These are phyloP conservation scores for Erythrocebus patas DNA, from an alignment of 2,113 vertebrate species.

Conservation along the genomic window DNA sequence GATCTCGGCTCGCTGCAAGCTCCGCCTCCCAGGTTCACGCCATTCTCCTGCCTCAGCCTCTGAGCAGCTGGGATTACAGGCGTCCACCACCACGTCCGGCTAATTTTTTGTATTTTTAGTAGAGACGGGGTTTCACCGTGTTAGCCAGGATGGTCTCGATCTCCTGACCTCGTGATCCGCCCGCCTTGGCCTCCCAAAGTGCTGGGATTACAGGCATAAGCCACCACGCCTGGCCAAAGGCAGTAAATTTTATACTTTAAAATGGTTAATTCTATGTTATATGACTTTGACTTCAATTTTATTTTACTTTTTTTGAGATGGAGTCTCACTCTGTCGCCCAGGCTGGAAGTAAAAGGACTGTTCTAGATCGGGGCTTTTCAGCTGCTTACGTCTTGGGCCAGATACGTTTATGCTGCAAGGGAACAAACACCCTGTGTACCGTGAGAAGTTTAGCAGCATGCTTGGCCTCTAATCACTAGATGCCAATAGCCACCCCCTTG, in stretches of 20 bases:
- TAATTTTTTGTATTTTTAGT: too few species aligned
- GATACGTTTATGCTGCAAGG: neutral
- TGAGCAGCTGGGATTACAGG: too few species aligned
- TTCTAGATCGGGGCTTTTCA: neutral
- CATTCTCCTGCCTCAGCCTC: too few species aligned
- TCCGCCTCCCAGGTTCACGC: too few species aligned
- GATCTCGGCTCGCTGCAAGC: too few species aligned
- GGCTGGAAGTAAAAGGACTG: neutral
- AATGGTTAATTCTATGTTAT: neutral
- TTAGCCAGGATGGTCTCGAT: too few species aligned
- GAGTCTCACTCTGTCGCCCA: too few species aligned
- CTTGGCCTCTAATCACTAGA: neutral
- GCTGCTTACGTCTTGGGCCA: neutral
- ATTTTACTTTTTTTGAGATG: neutral
- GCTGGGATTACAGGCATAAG: too few species aligned
- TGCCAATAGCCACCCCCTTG: neutral
- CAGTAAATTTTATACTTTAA: neutral
- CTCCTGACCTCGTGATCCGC: too few species aligned
- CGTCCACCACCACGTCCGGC: accelerated
- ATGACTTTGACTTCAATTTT: neutral
- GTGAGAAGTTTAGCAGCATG: neutral
- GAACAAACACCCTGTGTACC: neutral
- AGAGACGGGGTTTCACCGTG: too few species aligned
- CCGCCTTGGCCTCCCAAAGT: too few species aligned
- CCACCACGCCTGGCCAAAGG: neutral